These are phyloP conservation scores for Mamestra brassicae DNA, from an alignment of 2,888 invertebrate genomes.

Conservation along the genomic window DNA sequence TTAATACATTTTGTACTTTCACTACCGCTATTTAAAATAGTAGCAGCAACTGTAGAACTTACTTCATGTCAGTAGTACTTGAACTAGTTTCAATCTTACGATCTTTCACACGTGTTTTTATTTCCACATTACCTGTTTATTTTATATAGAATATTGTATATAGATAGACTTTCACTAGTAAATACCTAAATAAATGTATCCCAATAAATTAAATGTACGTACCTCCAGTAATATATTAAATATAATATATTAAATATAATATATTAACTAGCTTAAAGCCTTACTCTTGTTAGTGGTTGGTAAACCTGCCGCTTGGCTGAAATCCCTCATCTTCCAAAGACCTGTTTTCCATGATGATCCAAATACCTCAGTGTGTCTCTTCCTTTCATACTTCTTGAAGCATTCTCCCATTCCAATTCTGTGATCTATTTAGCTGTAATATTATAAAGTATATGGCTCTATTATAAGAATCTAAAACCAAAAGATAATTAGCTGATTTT, in stretches of 20 bases:
- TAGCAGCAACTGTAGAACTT: slow-evolving; percentile 32
- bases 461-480: slow-evolving; percentile 27
- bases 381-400: slow-evolving; percentile 47
- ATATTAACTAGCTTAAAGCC: slow-evolving; percentile 49
- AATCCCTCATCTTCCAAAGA: slow-evolving; percentile 58
- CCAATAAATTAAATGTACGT: slow-evolving; percentile 43
- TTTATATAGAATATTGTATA: slow-evolving; percentile 40
- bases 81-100: slow-evolving; percentile 31
- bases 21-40: slow-evolving; percentile 47
- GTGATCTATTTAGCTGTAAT: slow-evolving; percentile 74
- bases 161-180: slow-evolving; percentile 27
- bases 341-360: slow-evolving; percentile 68
- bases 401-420: slow-evolving; percentile 70
- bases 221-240: slow-evolving; percentile 15
- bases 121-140: slow-evolving; percentile 12
- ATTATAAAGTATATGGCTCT: slow-evolving; percentile 43
- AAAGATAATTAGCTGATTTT: slow-evolving; percentile 43
- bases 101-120: slow-evolving; percentile 30
- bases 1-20: slow-evolving; percentile 63
- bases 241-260: slow-evolving; percentile 31
- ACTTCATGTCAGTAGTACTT: slow-evolving; percentile 41
- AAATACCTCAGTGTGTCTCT: slow-evolving; percentile 67
- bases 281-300: slow-evolving; percentile 50
- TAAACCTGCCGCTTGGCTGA: slow-evolving; percentile 25
- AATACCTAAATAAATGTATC: slow-evolving; percentile 42